Evolutionary conservation across 1,140 invertebrate genomes (phyloP).

Genomic region (Lysiphlebus fabarum): DNA sequence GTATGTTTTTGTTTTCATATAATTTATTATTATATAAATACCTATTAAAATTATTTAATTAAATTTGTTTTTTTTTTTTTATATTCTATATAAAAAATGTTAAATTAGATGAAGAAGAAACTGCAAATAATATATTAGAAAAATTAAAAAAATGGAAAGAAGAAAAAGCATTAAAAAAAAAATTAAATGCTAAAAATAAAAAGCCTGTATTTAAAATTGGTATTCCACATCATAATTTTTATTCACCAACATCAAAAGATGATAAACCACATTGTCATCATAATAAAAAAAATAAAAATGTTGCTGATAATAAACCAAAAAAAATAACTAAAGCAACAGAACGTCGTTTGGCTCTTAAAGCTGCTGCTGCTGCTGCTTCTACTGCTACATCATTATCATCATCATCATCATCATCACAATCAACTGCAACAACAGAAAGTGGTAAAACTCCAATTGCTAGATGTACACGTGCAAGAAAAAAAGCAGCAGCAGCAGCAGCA

Average conservation of each 20-base stretch:
- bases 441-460: too few relatives aligned
- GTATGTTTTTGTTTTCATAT: too few relatives aligned
- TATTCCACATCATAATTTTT: conserved; percentile 43
- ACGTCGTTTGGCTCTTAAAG: conserved; percentile 40
- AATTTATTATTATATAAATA: too few relatives aligned
- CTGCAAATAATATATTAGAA: conserved; percentile 7
- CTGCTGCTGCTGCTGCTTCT: conserved; percentile 12
- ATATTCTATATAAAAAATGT: too few relatives aligned
- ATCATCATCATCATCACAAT: too few relatives aligned
- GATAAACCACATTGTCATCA: conserved; percentile 13
- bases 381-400: conserved; percentile 2
- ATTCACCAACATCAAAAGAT: conserved; percentile 34
- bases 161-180: conserved; percentile 36
- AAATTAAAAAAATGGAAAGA: conserved; percentile 45
- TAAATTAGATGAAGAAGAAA: not conserved
- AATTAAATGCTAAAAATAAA: conserved; percentile 33
- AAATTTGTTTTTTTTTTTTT: too few relatives aligned
- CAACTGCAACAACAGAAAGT: too few relatives aligned
- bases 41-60: too few relatives aligned
- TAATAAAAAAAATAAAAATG: not conserved
- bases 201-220: conserved; percentile 50
- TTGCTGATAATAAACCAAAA: conserved; percentile 25
- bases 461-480: too few relatives aligned
- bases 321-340: conserved; percentile 42
- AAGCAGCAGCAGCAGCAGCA: too few relatives aligned